Percentiles rank a stretch among this genome's conserved stretches.
These are phyloP conservation scores for Terebella lapidaria DNA, from an alignment of 2,888 invertebrate genomes.

Conservation along the genomic window DNA sequence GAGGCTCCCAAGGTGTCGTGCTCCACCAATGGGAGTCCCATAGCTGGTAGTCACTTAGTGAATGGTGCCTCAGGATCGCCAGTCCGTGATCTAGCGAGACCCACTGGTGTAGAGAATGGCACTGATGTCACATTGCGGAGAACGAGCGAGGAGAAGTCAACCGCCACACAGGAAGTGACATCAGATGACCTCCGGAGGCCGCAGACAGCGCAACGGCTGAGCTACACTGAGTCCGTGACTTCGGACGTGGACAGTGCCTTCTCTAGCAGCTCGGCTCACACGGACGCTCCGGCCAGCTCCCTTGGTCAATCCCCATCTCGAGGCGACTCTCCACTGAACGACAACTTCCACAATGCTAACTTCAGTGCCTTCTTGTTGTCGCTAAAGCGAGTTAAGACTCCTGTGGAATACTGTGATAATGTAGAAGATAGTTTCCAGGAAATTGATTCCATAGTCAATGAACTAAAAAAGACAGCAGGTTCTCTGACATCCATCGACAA, in stretches of 20 bases:
- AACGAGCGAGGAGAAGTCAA: not conserved
- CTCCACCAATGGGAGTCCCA: no score
- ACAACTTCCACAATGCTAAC: constrained; percentile 23
- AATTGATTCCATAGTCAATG: constrained; percentile 14
- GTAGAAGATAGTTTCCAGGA: constrained; percentile 19
- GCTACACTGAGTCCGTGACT: constrained; percentile 18
- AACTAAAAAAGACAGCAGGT: not conserved
- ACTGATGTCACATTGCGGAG: not conserved
- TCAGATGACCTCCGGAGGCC: not conserved
- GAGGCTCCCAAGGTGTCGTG: not conserved
- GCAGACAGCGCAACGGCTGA: not conserved
- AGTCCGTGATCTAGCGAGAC: no score
- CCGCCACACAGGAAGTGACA: not conserved
- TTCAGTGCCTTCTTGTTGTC: constrained; percentile 36
- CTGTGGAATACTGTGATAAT: constrained; percentile 26
- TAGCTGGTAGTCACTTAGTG: no score
- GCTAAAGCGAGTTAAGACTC: constrained; percentile 33
- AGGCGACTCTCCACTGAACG: constrained; percentile 19
- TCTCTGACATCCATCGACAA: no score
- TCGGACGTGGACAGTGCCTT: constrained; percentile 20
- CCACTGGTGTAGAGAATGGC: not conserved
- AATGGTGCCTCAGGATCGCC: not conserved
- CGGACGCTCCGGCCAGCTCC: not conserved
- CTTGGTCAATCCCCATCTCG: constrained; percentile 4
- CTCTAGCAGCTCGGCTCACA: constrained; percentile 9